These are phyloP conservation scores for Rafetus swinhoei DNA, from an alignment of 2,113 vertebrate species.

Conservation along the genomic window DNA sequence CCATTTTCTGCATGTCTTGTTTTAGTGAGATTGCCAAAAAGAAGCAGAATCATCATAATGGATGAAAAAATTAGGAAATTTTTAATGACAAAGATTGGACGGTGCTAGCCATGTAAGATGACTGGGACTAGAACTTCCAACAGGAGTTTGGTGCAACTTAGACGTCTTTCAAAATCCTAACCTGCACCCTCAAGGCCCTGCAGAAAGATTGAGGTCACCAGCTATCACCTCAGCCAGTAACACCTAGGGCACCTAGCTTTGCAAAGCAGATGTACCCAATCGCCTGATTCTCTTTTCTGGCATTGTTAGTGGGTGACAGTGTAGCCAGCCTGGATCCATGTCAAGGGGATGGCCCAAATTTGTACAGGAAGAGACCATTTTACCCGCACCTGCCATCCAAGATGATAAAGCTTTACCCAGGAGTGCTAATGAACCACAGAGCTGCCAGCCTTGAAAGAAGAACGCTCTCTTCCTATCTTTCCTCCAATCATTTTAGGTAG, in stretches of 20 bases:
- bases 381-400: background rate
- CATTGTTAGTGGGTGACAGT: background rate
- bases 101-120: fast-evolving
- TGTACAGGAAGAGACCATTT: background rate
- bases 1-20: background rate
- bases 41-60: background rate
- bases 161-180: fast-evolving
- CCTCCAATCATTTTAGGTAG: background rate
- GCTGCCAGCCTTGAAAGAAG: background rate
- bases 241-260: background rate
- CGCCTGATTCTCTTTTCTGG: background rate
- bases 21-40: background rate
- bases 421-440: background rate
- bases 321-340: background rate
- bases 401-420: background rate
- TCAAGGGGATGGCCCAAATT: background rate
- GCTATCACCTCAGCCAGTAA: background rate
- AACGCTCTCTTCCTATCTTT: background rate
- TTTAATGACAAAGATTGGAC: fast-evolving
- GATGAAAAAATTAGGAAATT: background rate
- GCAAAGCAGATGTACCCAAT: background rate
- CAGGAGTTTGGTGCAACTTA: fast-evolving
- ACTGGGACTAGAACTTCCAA: fast-evolving
- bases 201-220: background rate
- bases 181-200: background rate